Evolutionary conservation across 2,888 invertebrate genomes (phyloP), one percentile per base, ranked within the genome.

Genomic region (Danaus chrysippus): DNA sequence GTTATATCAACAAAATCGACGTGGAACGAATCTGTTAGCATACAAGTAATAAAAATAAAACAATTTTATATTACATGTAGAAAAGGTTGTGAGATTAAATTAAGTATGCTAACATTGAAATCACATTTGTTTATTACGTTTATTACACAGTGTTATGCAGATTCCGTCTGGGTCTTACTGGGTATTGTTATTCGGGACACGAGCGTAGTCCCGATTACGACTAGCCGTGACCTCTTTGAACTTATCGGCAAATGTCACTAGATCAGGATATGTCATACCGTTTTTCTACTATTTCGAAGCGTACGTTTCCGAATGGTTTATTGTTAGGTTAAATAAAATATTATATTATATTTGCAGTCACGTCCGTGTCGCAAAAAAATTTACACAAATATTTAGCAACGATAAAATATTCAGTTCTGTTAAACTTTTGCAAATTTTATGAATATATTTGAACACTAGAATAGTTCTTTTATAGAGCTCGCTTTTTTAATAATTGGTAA

Each of bases 161-260:
- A 84, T 86, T 73, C 59, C 67, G 73, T 72, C 70, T 66, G 65
- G 77, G 79, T 54, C 76, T 76, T 76, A 74, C 76, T 75, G 73
- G 70, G 76, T 76, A 83, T 88, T 85, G 81, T 82, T 83, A 88
- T 87, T 87, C 87, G 73, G 70, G 71, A 68, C 85, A 79, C 86
- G 87, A 79, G 77, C 78, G 76, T 80, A 46, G 80, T 78, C 79
- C 76, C 81, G 81, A 78, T 77, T 80, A 77, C 80, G 78, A 78
- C 74, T 73, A 87, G 84, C 89, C 87, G 82, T 89, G 89, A 89
- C 89, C 88, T 13, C 75, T 78, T 78, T 88, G 87, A 89, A 89
- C 89, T 80, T 67, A 72, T 70, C 71, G 74, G 73, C 72, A 83
- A 85, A 86, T 84, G 85, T 86, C 83, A 85, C 77, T 49, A 49